Evolutionary conservation across 2,113 vertebrate species (phyloP), one percentile per base, ranked within the genome.

Genomic region (Pipa parva): DNA sequence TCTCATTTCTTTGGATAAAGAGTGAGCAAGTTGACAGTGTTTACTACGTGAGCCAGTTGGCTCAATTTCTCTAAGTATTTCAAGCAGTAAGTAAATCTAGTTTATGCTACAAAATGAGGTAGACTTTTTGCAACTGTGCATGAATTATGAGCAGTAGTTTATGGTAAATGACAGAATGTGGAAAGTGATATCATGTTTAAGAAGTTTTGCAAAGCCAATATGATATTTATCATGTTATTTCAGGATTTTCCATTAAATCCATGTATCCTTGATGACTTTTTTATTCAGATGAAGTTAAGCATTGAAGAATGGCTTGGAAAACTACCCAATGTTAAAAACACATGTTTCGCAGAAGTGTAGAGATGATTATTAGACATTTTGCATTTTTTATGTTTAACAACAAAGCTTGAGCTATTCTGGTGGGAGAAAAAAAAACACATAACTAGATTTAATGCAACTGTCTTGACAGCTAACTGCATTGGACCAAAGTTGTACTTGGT

Each of bases 61-160:
- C 24, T 59, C 57, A 42, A 71, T 75, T 75, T 55, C 48, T 70
- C 57, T 57, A 71, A 72, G 71, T 69, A 75, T 77, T 74, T 72
- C 67, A 76, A 69, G 58, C 2, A 58, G 50, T 71, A 77, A 75
- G 74, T 72, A 79, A 74, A 73, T 68, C 63, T 72, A 72, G 60
- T 65, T 67, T 74, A 72, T 59, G 37, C 52, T 64, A 60, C 28
- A 51, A 46, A 5, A 10, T 66, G 71, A 54, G 73, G 69, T 63
- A 75, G 66, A 63, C 48, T 9, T 73, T 56, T 68, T 72, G 59
- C 72, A 74, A 63, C 63, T 50, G 72, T 71, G 69, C 33, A 61
- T 37, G 50, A 78, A 73, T n/a, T 48, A 46, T 76, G 72, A 71
- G 63, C n/a, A 33, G 25, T 51, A 54, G 63, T 74, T 49, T 69